Evolutionary conservation across 1,140 invertebrate genomes (phyloP), one percentile per base, ranked within the genome.

Genomic region (Orchesella cincta): DNA sequence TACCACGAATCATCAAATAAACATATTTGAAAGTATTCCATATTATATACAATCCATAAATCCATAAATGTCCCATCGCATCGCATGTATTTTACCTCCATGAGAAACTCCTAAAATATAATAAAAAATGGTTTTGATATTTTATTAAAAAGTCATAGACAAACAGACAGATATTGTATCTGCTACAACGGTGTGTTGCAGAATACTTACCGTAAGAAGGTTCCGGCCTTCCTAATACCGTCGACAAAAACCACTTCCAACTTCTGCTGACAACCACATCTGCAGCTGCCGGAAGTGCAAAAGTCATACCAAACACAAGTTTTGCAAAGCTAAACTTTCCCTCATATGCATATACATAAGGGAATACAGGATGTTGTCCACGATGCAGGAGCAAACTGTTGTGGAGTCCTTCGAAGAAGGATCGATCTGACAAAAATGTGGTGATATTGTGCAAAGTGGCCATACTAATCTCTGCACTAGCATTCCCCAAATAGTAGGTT

Each of bases 321-420:
- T 51, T 36, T 1, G 35, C 71, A 46, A 73, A 73, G 26, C 71
- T 73, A 73, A 73, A 73, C 46, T 46, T 36, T 46, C 71, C 71
- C 23, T 51, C 35, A 23, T 73, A 73, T 12, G 34, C 34, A 26
- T 73, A 73, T 18, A 73, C 5, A 28, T 73, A 73, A 12, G 71
- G 71, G 26, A 39, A 73, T n/a, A 73, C 29, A 46, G 71, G 71
- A 39, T 39, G 36, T 35, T 39, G 31, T 14, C 71, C 71, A 5
- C 28, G 1, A 18, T 73, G 71, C 3, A 73, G 31, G 2, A 14
- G 12, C 16, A 73, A 28, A n/a, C 20, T 73, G 71, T 73, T 36
- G 26, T 73, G 71, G 23, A 73, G 39, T 46, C 71, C 71, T 51
- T 73, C 71, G n/a, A 39, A 46, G 23, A 73, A 73, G 8, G 71